Evolutionary conservation across 2,797 vertebrate species (phyloP), one percentile per base, ranked within the genome.

Genomic region (Manis javanica): DNA sequence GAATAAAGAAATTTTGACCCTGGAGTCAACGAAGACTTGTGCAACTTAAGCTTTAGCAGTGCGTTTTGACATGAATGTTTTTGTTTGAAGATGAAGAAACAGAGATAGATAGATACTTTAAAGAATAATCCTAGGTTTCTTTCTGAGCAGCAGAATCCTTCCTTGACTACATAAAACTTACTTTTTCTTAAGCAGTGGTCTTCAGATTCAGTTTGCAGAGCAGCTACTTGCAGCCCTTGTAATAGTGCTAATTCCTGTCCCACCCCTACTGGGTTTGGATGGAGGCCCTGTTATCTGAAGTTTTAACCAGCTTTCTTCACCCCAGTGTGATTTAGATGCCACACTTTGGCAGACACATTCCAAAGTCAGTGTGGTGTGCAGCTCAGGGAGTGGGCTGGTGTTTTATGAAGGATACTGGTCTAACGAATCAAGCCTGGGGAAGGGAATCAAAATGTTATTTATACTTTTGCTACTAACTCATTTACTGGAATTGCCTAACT

Each of bases 11-110:
- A 64, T 59, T 87, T 95, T 95, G 72, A 46, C 46, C n/a, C 46
- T 72, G 24, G 6, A 74, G 23, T 51, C 66, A 69, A 0, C 15
- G 29, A 93, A 78, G 55, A 6, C 15, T 37, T 7, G 3, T 37
- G 53, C 19, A 75, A 4, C 51, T 88, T 88, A n/a, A 68, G 18
- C 6, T 49, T 83, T 13, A 57, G 16, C 1, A 42, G 12, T 90
- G 68, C 23, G 21, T 95, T 95, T 87, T 90, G 81, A 82, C 21
- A 2, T 66, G 46, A 55, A 16, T 72, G 46, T 31, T 87, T 91
- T 96, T 94, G 31, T 89, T 77, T 91, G 49, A 66, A 82, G 49
- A 49, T 87, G 37, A 81, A 51, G 84, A 69, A 81, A 90, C 37
- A 37, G 51, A 84, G 39, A 57, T 61, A 15, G 63, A 31, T 75